These are phyloP conservation scores for Leuciscus idus DNA, from an alignment of 2,113 vertebrate species.

Conservation along the genomic window DNA sequence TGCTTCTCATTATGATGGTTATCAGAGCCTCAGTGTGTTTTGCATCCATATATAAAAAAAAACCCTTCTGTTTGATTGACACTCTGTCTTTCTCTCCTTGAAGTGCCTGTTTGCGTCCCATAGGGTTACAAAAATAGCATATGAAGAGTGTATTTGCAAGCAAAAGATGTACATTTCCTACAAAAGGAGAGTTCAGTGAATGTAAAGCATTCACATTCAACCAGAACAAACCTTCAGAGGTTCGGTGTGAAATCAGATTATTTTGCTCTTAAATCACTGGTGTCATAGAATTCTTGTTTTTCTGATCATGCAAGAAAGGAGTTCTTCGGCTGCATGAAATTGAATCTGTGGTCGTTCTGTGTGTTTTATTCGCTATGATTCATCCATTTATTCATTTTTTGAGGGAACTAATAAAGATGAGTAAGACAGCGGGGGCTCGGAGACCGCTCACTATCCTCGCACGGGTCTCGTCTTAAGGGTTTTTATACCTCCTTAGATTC, in stretches of 20 bases:
- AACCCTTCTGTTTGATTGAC: conserved; percentile 51
- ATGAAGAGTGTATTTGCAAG: not conserved
- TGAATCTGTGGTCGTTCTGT: conserved; percentile 39
- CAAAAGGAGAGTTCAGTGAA: not conserved
- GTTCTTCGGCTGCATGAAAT: not conserved
- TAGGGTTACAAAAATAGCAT: conserved; percentile 9
- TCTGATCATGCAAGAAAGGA: not conserved
- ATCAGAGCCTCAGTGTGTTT: conserved; percentile 39
- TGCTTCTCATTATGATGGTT: conserved; percentile 47
- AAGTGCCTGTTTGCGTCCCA: conserved; percentile 36
- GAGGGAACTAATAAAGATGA: conserved; percentile 58
- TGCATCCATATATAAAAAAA: conserved; percentile 33
- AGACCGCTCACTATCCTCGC: not conserved
- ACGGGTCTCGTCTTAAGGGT: conserved; percentile 1
- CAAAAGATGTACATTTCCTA: not conserved
- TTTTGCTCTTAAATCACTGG: not conserved
- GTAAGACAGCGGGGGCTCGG: conserved; percentile 47
- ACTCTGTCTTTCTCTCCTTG: conserved; percentile 29
- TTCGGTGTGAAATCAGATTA: not conserved
- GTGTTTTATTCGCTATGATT: conserved; percentile 52
- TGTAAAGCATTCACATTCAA: not conserved
- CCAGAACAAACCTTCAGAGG: not conserved
- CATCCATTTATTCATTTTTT: conserved; percentile 51
- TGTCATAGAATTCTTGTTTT: not conserved
- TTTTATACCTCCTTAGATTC: conserved; percentile 27